Evolutionary conservation across 2,797 vertebrate species (phyloP).

Genomic region (Chlorospingus flavigularis): DNA sequence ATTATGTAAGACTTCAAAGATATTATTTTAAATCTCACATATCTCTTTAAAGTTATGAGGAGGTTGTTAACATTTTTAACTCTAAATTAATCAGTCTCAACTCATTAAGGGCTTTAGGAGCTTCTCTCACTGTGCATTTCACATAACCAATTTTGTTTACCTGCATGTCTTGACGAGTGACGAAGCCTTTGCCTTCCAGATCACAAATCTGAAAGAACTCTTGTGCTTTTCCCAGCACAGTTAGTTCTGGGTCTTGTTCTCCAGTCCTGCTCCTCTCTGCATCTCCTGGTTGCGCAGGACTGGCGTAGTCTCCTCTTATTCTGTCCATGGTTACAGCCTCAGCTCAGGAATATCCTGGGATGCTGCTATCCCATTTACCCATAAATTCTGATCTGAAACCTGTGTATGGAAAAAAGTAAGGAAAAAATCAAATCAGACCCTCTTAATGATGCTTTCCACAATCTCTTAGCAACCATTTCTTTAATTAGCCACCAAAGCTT

Average conservation of each 20-base stretch:
- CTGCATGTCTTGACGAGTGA: constrained; percentile 89
- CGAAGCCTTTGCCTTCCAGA: constrained; percentile 88
- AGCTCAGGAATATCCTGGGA: constrained; percentile 34
- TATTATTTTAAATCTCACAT: not conserved
- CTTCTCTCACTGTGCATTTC: not conserved
- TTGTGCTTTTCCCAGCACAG: constrained; percentile 81
- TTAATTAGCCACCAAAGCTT: constrained; percentile 76
- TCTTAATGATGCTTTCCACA: constrained; percentile 57
- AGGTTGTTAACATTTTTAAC: not conserved
- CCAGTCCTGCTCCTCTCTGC: constrained; percentile 10
- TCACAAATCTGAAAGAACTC: constrained; percentile 96
- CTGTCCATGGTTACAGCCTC: not conserved
- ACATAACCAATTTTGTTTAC: constrained; percentile 63
- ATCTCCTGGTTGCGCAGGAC: not conserved
- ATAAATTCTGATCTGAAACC: constrained; percentile 29
- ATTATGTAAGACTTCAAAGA: not conserved
- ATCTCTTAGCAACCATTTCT: constrained; percentile 82
- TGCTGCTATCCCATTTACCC: constrained; percentile 69
- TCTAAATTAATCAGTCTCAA: not conserved
- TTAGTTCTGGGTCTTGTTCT: constrained; percentile 59
- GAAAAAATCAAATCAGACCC: constrained; percentile 69
- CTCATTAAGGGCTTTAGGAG: not conserved
- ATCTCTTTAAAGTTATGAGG: not conserved
- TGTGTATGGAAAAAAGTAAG: constrained; percentile 39
- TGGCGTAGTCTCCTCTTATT: not conserved